phyloP scores from a whole-genome alignment of 2,113 vertebrate genomes.

The Lophura nycthemera region DNA sequence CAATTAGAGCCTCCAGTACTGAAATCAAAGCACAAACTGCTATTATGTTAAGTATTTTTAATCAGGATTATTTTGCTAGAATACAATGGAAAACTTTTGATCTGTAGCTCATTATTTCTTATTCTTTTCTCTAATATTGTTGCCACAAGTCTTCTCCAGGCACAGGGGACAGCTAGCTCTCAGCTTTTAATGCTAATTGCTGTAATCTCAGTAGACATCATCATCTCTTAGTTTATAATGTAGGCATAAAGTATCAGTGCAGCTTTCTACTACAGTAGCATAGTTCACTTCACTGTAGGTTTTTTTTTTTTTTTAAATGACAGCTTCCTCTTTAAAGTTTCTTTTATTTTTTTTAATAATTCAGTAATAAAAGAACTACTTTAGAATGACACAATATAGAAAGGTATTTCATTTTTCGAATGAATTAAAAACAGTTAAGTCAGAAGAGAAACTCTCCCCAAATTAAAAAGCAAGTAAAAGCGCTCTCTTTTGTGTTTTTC shows the following conservation, averaged over 20 bases:
- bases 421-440: background rate
- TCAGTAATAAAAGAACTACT: constrained; percentile 54
- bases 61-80: constrained; percentile 44
- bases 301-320: background rate
- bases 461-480: constrained; percentile 15
- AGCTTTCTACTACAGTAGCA: background rate
- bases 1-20: background rate
- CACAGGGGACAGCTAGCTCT: background rate
- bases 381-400: background rate
- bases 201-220: constrained; percentile 10
- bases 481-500: background rate
- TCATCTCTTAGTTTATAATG: constrained; percentile 49
- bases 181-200: constrained; percentile 55
- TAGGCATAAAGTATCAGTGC: constrained; percentile 18
- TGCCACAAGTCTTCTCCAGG: background rate
- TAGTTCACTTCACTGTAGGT: background rate
- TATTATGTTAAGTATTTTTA: constrained; percentile 41
- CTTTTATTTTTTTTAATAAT: constrained; percentile 8
- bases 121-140: constrained; percentile 18
- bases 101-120: constrained; percentile 56
- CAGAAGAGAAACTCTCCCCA: background rate
- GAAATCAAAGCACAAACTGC: constrained; percentile 24
- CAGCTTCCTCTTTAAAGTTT: constrained; percentile 30
- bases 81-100: constrained; percentile 27
- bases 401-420: constrained; percentile 20